Evolutionary conservation across 2,113 vertebrate species (phyloP).

Genomic region (Thalassarche chlororhynchos): DNA sequence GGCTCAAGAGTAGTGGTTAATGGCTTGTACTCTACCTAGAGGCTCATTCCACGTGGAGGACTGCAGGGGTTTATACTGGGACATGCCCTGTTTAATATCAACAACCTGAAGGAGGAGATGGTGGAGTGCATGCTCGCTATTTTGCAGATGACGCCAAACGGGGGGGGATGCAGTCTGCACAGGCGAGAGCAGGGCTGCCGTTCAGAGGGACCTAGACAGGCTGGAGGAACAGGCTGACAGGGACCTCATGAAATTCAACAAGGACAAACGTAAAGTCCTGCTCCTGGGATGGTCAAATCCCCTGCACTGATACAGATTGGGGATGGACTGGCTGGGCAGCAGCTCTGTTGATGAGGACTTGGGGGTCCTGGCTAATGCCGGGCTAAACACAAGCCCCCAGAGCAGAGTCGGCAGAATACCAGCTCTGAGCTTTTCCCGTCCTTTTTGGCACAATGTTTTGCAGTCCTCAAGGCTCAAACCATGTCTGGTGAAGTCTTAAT

Average conservation of each 20-base stretch:
- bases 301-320: background rate
- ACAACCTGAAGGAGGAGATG: background rate
- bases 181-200: background rate
- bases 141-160: background rate
- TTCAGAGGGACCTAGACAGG: background rate
- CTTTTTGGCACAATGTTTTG: background rate
- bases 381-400: background rate
- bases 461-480: background rate
- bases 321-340: background rate
- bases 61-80: background rate
- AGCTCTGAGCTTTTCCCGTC: background rate
- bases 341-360: background rate
- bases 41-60: background rate
- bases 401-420: background rate
- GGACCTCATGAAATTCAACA: background rate
- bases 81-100: background rate
- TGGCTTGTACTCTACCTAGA: background rate
- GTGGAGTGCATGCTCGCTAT: background rate
- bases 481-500: accelerated
- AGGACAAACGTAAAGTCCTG: background rate
- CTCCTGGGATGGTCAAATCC: background rate
- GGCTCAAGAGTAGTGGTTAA: background rate
- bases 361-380: background rate
- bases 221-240: background rate
- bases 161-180: background rate